phyloP scores from a whole-genome alignment of 2,888 invertebrate genomes.

The Pseudoips prasinana region DNA sequence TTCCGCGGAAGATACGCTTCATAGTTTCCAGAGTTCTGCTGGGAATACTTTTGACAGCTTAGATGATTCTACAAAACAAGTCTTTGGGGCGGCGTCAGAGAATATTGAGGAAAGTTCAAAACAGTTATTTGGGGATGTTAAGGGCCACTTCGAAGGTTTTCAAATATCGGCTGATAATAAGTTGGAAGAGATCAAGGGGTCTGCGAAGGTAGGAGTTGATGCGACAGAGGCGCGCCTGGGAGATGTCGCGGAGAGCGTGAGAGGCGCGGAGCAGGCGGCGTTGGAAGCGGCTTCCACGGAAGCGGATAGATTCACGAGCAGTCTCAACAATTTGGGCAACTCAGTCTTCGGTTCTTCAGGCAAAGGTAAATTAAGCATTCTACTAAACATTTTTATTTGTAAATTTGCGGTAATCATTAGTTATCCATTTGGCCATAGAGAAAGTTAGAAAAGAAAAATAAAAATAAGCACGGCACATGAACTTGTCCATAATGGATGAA shows the following conservation, averaged over 20 bases:
- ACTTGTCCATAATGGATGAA: too few relatives aligned
- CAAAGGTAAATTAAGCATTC: slow-evolving; percentile 56
- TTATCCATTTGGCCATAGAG: too few relatives aligned
- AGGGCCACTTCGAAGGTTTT: slow-evolving; percentile 70
- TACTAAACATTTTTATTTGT: background rate
- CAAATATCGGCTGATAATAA: slow-evolving; percentile 72
- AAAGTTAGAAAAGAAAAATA: too few relatives aligned
- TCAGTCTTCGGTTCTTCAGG: slow-evolving; percentile 73
- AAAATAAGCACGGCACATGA: too few relatives aligned
- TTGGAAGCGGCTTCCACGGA: slow-evolving; percentile 53
- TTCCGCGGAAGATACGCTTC: slow-evolving; percentile 70
- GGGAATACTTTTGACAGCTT: slow-evolving; percentile 75
- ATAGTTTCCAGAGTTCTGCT: slow-evolving; percentile 75
- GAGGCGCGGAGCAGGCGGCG: slow-evolving; percentile 43
- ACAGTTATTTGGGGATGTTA: slow-evolving; percentile 61
- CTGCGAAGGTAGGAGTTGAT: slow-evolving; percentile 48
- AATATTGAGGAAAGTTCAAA: slow-evolving; percentile 52
- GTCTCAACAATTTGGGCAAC: slow-evolving; percentile 71
- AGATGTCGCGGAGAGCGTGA: slow-evolving; percentile 42
- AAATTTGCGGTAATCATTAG: too few relatives aligned
- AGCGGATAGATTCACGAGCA: slow-evolving; percentile 68
- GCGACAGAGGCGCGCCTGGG: slow-evolving; percentile 52
- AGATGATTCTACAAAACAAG: slow-evolving; percentile 66
- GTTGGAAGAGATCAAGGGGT: slow-evolving; percentile 62
- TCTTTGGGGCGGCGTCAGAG: slow-evolving; percentile 49